Evolutionary conservation across 2,888 invertebrate genomes (phyloP).

Genomic region (Pheosia gnoma): DNA sequence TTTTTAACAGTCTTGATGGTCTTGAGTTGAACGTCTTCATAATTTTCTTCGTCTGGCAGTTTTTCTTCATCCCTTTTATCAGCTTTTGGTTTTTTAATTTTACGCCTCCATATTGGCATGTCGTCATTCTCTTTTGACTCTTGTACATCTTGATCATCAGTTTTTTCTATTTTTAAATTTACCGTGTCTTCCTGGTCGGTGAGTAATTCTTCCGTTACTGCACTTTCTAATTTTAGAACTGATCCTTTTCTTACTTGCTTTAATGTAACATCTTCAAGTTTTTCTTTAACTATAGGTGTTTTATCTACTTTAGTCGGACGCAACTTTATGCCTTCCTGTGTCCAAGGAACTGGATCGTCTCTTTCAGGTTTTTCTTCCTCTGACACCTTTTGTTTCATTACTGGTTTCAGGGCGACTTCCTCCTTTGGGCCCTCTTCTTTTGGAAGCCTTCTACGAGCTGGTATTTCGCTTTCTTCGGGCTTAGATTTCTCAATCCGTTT

Average conservation of each 20-base stretch:
- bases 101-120: slow-evolving; percentile 3
- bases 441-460: slow-evolving; percentile 45
- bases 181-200: slow-evolving; percentile 84
- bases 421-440: slow-evolving; percentile 50
- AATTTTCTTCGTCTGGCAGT: slow-evolving; percentile 26
- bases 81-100: slow-evolving; percentile 56
- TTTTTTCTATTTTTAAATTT: slow-evolving; percentile 69
- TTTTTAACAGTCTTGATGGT: slow-evolving; percentile 16
- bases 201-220: slow-evolving; percentile 81
- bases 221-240: slow-evolving; percentile 60
- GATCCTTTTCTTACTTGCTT: slow-evolving; percentile 68
- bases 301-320: slow-evolving; percentile 85
- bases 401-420: slow-evolving; percentile 60
- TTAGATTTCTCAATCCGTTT: slow-evolving; percentile 47
- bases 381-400: slow-evolving; percentile 60
- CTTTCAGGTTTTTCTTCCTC: slow-evolving; percentile 63
- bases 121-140: slow-evolving; percentile 15
- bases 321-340: slow-evolving; percentile 85
- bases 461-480: slow-evolving; percentile 51
- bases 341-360: slow-evolving; percentile 79
- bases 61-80: slow-evolving; percentile 44
- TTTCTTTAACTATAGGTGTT: slow-evolving; percentile 80
- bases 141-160: background rate
- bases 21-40: too few species aligned
- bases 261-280: slow-evolving; percentile 72